A percentile compares a stretch with the other conserved stretches of the same genome.
phyloP scores from a whole-genome alignment of 2,113 vertebrate species.

The Sus scrofa region T2T-Sscrofa CM000817.6:105454001-105454500 shows the following conservation, averaged over 20 bases:
- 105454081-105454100: no score
- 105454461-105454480: not conserved
- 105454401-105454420: not conserved
- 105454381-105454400: not conserved
- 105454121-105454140: not conserved
- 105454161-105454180: not conserved
- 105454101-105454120: not conserved
- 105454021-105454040: not conserved
- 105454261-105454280: not conserved
- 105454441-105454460: fast-evolving
- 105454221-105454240: not conserved
- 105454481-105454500: conserved; percentile 1
- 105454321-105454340: no score
- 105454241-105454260: not conserved
- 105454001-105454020: not conserved
- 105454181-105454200: not conserved
- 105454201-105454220: not conserved
- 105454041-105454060: not conserved
- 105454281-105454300: not conserved
- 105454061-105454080: not conserved
- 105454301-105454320: not conserved
- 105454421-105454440: not conserved
- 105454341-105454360: not conserved
- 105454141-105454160: not conserved
- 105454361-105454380: no score